phyloP scores from a whole-genome alignment of 2,797 vertebrate genomes.

The Tauraco hartlaubi region DNA sequence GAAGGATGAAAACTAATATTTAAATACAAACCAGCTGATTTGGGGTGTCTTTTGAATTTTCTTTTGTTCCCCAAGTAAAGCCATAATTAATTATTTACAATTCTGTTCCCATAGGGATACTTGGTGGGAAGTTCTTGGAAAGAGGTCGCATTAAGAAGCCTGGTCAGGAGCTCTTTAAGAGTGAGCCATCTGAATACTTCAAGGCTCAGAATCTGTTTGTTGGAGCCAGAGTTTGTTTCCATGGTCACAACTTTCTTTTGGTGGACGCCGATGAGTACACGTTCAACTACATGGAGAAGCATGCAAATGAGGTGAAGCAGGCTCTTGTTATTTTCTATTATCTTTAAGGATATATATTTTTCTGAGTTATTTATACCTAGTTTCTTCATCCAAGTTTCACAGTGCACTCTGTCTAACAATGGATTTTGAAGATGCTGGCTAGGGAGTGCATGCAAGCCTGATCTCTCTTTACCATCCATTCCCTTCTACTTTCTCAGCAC shows the following conservation, averaged over 20 bases:
- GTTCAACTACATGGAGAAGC: constrained; percentile 90
- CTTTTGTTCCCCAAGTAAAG: background rate
- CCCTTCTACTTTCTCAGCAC: background rate
- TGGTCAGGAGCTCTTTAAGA: constrained; percentile 90
- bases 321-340: constrained; percentile 18
- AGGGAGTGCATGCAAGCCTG: background rate
- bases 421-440: background rate
- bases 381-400: constrained; percentile 38
- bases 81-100: constrained; percentile 16
- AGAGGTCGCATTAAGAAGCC: constrained; percentile 89
- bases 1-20: background rate
- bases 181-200: constrained; percentile 86
- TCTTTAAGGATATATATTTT: background rate
- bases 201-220: constrained; percentile 87
- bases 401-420: background rate
- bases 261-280: constrained; percentile 91
- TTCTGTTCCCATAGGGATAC: constrained; percentile 80
- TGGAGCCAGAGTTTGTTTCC: constrained; percentile 86
- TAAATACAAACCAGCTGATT: constrained; percentile 9
- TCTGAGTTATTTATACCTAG: constrained; percentile 26
- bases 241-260: constrained; percentile 84
- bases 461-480: background rate
- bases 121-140: constrained; percentile 89
- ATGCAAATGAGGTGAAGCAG: constrained; percentile 86
- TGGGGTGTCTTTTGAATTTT: background rate